phyloP scores from a whole-genome alignment of 2,113 vertebrate genomes.

The Marmota monax region DNA sequence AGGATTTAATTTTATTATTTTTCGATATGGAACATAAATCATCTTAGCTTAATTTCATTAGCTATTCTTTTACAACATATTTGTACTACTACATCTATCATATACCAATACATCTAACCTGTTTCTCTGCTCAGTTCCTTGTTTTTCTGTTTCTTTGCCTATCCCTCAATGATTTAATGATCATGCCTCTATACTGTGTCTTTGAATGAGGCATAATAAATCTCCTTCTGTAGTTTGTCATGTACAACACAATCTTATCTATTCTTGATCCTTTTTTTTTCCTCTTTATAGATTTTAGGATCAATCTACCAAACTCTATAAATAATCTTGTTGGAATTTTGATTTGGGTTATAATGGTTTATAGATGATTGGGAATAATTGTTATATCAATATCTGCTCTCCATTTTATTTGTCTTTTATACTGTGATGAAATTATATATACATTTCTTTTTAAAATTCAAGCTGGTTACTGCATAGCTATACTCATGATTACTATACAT shows the following conservation, averaged over 20 bases:
- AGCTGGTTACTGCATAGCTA: not conserved
- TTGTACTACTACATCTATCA: not conserved
- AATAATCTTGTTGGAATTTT: not conserved
- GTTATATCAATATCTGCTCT: not conserved
- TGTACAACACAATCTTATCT: not conserved
- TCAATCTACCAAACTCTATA: not conserved
- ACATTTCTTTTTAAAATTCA: not conserved
- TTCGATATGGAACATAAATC: not conserved
- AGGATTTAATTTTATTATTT: conserved; percentile 54
- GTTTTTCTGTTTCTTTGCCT: not conserved
- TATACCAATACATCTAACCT: not conserved
- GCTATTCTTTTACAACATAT: not conserved
- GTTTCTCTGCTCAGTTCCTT: not conserved
- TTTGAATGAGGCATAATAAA: not conserved
- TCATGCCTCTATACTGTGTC: not conserved
- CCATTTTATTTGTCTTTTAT: not conserved
- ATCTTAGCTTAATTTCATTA: not conserved
- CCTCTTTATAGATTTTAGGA: not conserved
- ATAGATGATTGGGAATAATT: not conserved
- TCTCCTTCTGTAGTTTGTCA: not conserved
- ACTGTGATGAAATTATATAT: not conserved
- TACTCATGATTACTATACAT: not conserved
- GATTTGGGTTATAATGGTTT: not conserved
- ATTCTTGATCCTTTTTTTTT: not conserved
- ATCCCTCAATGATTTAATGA: not conserved